A percentile compares a stretch with the other conserved stretches of the same genome.
These are phyloP conservation scores for Ips nitidus DNA, from an alignment of 1,140 invertebrate species.

Conservation along the genomic window DNA sequence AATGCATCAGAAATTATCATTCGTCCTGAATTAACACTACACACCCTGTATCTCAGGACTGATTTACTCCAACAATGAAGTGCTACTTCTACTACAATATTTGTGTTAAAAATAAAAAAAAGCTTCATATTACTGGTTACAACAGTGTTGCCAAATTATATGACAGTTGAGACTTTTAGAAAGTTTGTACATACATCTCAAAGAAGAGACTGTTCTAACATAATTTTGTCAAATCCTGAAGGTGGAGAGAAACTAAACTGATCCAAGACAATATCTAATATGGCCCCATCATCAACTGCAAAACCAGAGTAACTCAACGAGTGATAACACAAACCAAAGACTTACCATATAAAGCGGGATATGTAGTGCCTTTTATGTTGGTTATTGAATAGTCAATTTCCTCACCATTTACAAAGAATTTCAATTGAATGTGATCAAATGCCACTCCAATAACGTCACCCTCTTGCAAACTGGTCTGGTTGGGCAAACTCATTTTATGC, in stretches of 20 bases:
- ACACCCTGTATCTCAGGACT: no score
- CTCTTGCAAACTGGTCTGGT: slow-evolving; percentile 69
- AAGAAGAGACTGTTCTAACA: slow-evolving; percentile 95
- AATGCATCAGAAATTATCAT: no score
- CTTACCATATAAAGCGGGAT: slow-evolving; percentile 90
- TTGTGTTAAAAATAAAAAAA: no score
- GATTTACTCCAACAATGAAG: no score
- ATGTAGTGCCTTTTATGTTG: slow-evolving; percentile 88
- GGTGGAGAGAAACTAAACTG: slow-evolving; percentile 85
- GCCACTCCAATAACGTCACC: slow-evolving; percentile 94
- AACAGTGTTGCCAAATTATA: no score
- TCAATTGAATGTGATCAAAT: slow-evolving; percentile 96
- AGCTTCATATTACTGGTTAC: no score
- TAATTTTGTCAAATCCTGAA: slow-evolving; percentile 91
- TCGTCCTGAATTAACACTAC: no score
- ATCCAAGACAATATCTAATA: slow-evolving; percentile 91
- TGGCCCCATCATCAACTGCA: slow-evolving; percentile 96
- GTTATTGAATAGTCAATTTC: slow-evolving; percentile 81
- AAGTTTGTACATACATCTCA: slow-evolving; percentile 54
- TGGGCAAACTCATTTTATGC: slow-evolving; percentile 60
- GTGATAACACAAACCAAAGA: slow-evolving; percentile 22
- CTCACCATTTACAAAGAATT: slow-evolving; percentile 94
- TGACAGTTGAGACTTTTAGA: no score
- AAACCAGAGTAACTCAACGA: slow-evolving; percentile 38
- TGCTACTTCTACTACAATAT: no score